These are phyloP conservation scores for Schizopygopsis malacanthus DNA, from an alignment of 2,797 vertebrate genomes.

Conservation along the genomic window DNA sequence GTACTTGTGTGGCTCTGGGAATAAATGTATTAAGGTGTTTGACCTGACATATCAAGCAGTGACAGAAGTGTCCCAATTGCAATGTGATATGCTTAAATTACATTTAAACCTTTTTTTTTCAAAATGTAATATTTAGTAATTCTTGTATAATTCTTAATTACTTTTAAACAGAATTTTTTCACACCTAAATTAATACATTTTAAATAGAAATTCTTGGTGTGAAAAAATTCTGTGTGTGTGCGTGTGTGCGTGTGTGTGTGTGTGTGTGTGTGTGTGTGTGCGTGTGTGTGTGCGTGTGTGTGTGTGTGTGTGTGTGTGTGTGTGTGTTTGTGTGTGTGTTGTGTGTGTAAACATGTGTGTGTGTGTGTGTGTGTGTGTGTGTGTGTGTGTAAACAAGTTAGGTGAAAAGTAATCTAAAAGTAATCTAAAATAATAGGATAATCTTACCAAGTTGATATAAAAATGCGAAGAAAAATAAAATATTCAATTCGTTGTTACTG, in stretches of 20 bases:
- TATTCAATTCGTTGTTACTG: background rate
- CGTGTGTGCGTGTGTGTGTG: no score
- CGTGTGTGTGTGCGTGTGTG: no score
- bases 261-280: no score
- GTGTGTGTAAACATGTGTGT: no score
- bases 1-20: background rate
- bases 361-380: no score
- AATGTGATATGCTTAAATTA: background rate
- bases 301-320: no score
- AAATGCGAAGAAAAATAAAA: background rate
- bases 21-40: background rate
- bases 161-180: background rate
- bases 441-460: background rate
- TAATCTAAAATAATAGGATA: background rate
- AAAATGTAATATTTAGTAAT: background rate
- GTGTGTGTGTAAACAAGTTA: no score
- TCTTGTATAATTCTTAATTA: background rate
- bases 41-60: background rate
- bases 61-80: background rate
- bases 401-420: no score
- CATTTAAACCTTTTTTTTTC: background rate
- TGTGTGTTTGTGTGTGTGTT: no score
- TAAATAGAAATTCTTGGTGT: no score
- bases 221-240: no score
- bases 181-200: no score